phyloP scores from a whole-genome alignment of 2,888 invertebrate genomes.

The Apotomis capreana region DNA sequence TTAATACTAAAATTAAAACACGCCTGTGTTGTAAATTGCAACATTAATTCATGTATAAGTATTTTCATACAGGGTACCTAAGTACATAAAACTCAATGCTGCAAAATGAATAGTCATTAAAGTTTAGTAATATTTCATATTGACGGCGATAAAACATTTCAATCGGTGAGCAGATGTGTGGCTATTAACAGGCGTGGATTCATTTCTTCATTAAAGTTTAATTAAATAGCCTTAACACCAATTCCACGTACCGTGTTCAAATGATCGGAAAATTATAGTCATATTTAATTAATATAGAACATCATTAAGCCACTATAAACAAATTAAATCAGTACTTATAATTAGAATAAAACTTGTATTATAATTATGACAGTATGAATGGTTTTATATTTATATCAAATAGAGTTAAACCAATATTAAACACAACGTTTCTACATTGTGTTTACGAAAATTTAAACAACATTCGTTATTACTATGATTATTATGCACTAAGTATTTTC shows the following conservation, averaged over 20 bases:
- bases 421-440: too few relatives aligned
- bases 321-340: too few relatives aligned
- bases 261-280: background rate
- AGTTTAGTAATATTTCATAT: background rate
- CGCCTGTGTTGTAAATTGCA: background rate
- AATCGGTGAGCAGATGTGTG: background rate
- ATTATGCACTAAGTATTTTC: too few relatives aligned
- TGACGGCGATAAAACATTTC: background rate
- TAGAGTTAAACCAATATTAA: too few relatives aligned
- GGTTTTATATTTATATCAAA: too few relatives aligned
- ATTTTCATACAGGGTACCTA: background rate
- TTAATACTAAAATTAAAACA: background rate
- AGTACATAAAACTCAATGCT: background rate
- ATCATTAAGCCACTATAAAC: too few relatives aligned
- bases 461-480: too few relatives aligned
- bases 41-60: background rate
- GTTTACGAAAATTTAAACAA: too few relatives aligned
- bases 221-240: background rate
- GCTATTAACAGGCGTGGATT: constrained; percentile 6
- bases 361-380: too few relatives aligned
- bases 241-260: background rate
- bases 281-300: too few relatives aligned
- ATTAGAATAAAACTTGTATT: too few relatives aligned
- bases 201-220: constrained; percentile 7
- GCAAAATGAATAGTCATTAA: background rate